Conservation (phyloP, 2,888 invertebrate genomes). For the Seira musarum region DNA sequence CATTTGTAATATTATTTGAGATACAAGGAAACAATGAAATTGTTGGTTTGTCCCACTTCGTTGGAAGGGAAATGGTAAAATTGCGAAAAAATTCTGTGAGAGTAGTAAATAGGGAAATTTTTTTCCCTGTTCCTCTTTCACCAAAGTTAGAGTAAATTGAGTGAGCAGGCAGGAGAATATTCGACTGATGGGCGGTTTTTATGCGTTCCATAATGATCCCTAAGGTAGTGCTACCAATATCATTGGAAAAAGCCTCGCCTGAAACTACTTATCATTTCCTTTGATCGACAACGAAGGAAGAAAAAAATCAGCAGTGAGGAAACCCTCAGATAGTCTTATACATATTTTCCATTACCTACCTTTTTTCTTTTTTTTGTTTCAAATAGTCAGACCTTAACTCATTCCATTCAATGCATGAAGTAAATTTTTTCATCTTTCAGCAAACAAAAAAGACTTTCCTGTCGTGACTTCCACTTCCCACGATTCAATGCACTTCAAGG, state of each 20-base stretch:
- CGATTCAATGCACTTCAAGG: too few species aligned
- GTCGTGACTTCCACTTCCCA: too few species aligned
- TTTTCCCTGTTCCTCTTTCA: slow-evolving; percentile 2
- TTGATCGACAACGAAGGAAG: slow-evolving; percentile 43
- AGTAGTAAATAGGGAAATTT: neutral
- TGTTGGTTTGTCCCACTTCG: too few species aligned
- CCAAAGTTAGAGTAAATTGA: slow-evolving; percentile 14
- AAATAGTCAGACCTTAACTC: too few species aligned
- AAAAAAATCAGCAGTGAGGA: too few species aligned
- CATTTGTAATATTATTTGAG: too few species aligned
- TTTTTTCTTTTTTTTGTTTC: neutral
- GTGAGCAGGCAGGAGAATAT: slow-evolving; percentile 15
- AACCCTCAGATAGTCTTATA: too few species aligned
- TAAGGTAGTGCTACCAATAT: slow-evolving; percentile 26
- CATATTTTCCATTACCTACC: neutral
- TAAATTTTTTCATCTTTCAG: slow-evolving; percentile 14
- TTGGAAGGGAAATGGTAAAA: too few species aligned
- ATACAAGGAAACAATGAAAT: too few species aligned
- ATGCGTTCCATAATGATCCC: slow-evolving; percentile 48
- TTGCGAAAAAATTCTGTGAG: too few species aligned
- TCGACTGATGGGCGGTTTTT: slow-evolving; percentile 45
- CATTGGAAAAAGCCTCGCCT: slow-evolving; percentile 11
- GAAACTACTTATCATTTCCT: slow-evolving; percentile 55
- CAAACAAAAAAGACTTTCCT: neutral
- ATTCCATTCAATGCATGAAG: neutral